phyloP scores from a whole-genome alignment of 2,797 vertebrate species.

The Gouania willdenowi region DNA sequence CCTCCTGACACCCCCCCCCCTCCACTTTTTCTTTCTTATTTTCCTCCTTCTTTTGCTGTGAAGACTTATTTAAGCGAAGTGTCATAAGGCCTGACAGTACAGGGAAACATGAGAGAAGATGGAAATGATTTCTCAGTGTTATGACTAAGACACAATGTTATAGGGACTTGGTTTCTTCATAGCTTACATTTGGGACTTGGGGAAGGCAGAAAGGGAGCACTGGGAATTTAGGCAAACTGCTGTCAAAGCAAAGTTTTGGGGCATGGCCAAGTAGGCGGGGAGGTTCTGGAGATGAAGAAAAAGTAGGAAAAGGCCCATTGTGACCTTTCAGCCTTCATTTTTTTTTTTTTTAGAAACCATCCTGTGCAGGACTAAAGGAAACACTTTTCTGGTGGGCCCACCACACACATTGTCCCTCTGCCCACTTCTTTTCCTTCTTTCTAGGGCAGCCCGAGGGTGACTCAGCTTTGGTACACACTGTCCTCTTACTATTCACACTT shows the following conservation, averaged over 20 bases:
- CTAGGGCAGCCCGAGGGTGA: constrained; percentile 42
- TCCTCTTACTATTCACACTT: constrained; percentile 25
- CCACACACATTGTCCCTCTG: constrained; percentile 18
- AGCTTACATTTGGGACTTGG: too few relatives aligned
- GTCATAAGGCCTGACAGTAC: constrained; percentile 28
- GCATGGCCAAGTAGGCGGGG: constrained; percentile 14
- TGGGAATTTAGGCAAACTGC: constrained; percentile 13
- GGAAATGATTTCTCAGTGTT: constrained; percentile 1
- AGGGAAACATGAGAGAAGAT: constrained; percentile 1
- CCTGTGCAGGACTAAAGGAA: constrained; percentile 21
- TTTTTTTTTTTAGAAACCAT: constrained; percentile 15
- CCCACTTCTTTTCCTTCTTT: constrained; percentile 30
- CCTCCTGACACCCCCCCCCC: constrained; percentile 14
- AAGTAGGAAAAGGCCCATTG: constrained; percentile 14
- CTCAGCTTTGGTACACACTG: constrained; percentile 58
- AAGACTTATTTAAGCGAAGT: constrained; percentile 55
- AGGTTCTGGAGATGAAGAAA: constrained; percentile 31
- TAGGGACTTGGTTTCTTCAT: constrained; percentile 17
- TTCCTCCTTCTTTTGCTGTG: constrained; percentile 1
- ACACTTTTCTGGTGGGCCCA: constrained; percentile 19
- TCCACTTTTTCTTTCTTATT: not conserved
- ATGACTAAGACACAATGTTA: not conserved
- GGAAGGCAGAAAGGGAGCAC: constrained; percentile 6
- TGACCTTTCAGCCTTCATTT: constrained; percentile 29
- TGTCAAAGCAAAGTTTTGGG: constrained; percentile 23